Evolutionary conservation across 2,888 invertebrate species (phyloP).

Genomic region (Sinotaia quadrata): DNA sequence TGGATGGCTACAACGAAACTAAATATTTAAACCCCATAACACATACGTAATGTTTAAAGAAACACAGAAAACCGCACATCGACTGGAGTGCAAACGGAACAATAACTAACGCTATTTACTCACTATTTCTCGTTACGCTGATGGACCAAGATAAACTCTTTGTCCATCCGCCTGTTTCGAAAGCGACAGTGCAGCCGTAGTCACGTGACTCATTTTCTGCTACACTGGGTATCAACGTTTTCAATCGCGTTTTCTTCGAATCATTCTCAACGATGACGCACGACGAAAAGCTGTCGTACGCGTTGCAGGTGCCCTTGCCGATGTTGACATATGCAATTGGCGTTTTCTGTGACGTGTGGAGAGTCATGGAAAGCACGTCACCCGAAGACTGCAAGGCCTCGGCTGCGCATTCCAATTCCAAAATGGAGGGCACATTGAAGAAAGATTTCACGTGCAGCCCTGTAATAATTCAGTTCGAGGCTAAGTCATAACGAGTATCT

Average conservation of each 20-base stretch:
- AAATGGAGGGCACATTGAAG: constrained; percentile 3
- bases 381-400: constrained; percentile 10
- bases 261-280: constrained; percentile 9
- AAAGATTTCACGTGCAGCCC: constrained; percentile 3
- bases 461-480: too few relatives aligned
- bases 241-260: neutral
- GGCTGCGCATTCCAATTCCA: constrained; percentile 21
- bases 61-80: too few relatives aligned
- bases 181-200: neutral
- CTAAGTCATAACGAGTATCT: too few relatives aligned
- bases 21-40: too few relatives aligned
- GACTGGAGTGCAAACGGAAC: too few relatives aligned
- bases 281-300: constrained; percentile 14
- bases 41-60: too few relatives aligned
- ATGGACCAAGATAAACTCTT: neutral
- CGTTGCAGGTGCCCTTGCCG: constrained; percentile 3
- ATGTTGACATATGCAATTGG: constrained; percentile 20
- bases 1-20: too few relatives aligned
- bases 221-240: neutral
- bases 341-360: constrained; percentile 5
- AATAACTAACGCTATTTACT: neutral
- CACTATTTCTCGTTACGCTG: neutral
- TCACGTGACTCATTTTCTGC: neutral
- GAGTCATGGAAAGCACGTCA: constrained; percentile 12
- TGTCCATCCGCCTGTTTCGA: neutral